phyloP scores from a whole-genome alignment of 2,888 invertebrate species.

The Urechis unicinctus region DNA sequence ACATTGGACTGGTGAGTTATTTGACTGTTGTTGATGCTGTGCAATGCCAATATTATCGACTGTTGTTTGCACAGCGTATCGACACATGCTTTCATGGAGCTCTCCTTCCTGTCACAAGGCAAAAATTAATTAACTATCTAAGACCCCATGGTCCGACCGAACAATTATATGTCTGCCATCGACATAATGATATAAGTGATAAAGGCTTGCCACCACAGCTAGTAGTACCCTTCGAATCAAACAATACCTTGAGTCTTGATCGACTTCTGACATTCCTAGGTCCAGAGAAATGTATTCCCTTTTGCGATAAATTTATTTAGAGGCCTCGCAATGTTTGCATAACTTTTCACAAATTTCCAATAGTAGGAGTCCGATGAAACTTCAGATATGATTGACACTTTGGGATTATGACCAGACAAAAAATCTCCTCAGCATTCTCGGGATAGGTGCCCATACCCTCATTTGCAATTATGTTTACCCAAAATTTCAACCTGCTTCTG shows the following conservation, averaged over 20 bases:
- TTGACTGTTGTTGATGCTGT: neutral
- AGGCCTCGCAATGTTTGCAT: neutral
- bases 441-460: neutral
- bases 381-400: neutral
- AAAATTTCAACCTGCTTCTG: neutral
- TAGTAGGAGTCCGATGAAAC: neutral
- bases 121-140: conserved; percentile 15
- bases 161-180: conserved; percentile 11
- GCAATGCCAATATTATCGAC: neutral
- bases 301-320: neutral
- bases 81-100: too few species aligned
- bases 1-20: neutral
- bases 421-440: neutral
- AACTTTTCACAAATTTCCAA: neutral
- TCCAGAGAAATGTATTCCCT: conserved; percentile 12
- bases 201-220: conserved; percentile 13
- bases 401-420: neutral
- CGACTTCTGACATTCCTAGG: conserved; percentile 4
- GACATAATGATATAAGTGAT: conserved; percentile 17
- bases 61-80: neutral
- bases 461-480: neutral
- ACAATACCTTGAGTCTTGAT: conserved; percentile 7
- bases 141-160: conserved; percentile 18
- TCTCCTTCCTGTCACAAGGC: neutral
- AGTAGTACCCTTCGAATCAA: conserved; percentile 16